Conservation (phyloP, 2,888 invertebrate genomes). For the Xestobium rufovillosum region DNA sequence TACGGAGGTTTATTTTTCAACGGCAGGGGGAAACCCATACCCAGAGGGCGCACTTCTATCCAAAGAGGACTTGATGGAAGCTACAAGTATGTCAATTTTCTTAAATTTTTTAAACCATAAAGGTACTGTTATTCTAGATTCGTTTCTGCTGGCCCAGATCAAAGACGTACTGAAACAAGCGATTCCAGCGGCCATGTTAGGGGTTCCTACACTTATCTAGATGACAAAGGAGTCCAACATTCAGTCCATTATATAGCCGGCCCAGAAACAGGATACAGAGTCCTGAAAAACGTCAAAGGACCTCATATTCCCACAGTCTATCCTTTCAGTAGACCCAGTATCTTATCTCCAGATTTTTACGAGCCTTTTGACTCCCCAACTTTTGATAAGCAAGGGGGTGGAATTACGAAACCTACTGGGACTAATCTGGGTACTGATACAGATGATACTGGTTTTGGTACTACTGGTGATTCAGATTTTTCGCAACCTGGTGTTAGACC, state of each 20-base stretch:
- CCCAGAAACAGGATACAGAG: constrained; percentile 68
- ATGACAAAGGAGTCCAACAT: constrained; percentile 68
- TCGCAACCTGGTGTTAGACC: too few species aligned
- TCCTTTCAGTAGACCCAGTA: constrained; percentile 47
- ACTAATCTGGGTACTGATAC: not conserved
- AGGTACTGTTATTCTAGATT: too few species aligned
- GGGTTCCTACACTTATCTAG: constrained; percentile 70
- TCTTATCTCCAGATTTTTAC: constrained; percentile 42
- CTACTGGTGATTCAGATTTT: too few species aligned
- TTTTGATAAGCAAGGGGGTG: constrained; percentile 6
- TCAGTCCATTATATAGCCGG: constrained; percentile 75
- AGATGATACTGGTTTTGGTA: constrained; percentile 3
- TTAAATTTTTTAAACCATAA: constrained; percentile 6
- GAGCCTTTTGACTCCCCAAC: constrained; percentile 29
- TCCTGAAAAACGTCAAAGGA: constrained; percentile 63
- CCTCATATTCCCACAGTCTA: constrained; percentile 56
- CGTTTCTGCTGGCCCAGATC: constrained; percentile 69
- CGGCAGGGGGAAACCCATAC: constrained; percentile 54
- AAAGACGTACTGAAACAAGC: constrained; percentile 65
- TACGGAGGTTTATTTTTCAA: constrained; percentile 57
- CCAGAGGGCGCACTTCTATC: constrained; percentile 64
- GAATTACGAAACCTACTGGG: constrained; percentile 4
- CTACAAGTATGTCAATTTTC: constrained; percentile 49
- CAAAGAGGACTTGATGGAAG: constrained; percentile 66
- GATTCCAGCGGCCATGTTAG: constrained; percentile 64